Base-by-base conservation (phyloP, 2,797 vertebrate species). In the Girardinus metallicus region DNA sequence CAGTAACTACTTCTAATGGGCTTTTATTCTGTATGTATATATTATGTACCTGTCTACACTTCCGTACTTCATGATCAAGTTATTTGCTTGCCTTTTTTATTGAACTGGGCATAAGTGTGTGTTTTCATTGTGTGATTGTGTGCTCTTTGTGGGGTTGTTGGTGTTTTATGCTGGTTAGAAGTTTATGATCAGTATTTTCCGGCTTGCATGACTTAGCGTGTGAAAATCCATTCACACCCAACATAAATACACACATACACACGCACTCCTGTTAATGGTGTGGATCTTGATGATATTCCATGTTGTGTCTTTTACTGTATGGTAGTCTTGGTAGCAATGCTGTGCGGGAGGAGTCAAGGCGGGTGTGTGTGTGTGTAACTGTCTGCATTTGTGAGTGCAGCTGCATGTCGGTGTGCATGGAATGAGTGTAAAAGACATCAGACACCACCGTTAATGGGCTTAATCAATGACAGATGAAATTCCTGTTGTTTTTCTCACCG, bases 121-220 rank as follows among this genome's bases (percentile, higher is more conserved):
- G 66, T 44, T 70, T 70, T n/a, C 5, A 43, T 44, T 15, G 39
- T 13, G 57, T 81, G 76, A 76, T 51, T 83, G 68, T 89, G 89
- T 90, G 86, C 93, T 80, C 86, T 86, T 85, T 85, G 89, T 92
- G 87, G 92, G 94, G 92, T 94, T 93, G 93, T 91, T 84, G 85
- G 90, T 92, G 93, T 89, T 91, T 94, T 89, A 93, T 92, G 92
- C 92, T 90, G 90, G 88, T 94, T 95, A 94, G 92, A 95, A 92
- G 94, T 96, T 95, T 95, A 95, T 96, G 95, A 95, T 94, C 93
- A 94, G 93, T 95, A 95, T 96, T 96, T 96, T 96, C 95, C 93
- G 94, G 93, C 94, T 95, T 90, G 94, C 94, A 94, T 95, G 94
- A 94, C 93, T 95, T 93, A 95, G 90, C 90, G 94, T 95, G 94